These are phyloP conservation scores for Opisthocomus hoazin DNA, from an alignment of 2,113 vertebrate species.

Conservation along the genomic window DNA sequence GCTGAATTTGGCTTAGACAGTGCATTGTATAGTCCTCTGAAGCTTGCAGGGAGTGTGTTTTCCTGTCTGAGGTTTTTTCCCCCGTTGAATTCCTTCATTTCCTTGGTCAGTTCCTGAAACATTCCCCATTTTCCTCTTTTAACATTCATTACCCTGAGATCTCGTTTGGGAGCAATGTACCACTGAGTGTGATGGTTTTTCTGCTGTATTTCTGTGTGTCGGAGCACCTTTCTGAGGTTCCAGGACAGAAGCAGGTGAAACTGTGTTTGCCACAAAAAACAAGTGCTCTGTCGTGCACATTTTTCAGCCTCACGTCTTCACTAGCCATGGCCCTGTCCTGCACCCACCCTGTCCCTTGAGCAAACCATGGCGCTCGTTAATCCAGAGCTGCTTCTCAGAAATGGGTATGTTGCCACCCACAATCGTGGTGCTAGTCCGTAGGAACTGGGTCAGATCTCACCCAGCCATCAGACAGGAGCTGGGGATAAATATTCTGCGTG, in stretches of 20 bases:
- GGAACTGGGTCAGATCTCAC: background rate
- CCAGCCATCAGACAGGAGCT: background rate
- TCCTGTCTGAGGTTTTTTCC: background rate
- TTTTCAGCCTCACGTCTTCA: background rate
- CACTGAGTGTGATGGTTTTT: background rate
- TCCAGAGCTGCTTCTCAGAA: background rate
- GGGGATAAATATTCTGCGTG: background rate
- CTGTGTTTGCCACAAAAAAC: background rate
- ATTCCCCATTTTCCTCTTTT: background rate
- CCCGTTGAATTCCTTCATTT: background rate
- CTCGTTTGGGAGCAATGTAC: background rate
- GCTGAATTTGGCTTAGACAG: background rate
- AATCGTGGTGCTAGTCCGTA: no score
- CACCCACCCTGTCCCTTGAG: background rate
- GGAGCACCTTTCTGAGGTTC: background rate
- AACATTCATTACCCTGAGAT: background rate
- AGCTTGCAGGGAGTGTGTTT: background rate
- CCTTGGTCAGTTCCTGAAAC: background rate
- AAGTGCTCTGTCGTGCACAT: fast-evolving
- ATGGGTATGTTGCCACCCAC: no score
- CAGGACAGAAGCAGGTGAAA: background rate
- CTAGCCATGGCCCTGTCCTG: fast-evolving
- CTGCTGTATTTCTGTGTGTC: background rate
- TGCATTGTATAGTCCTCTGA: background rate
- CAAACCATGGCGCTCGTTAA: background rate